Conservation (phyloP, 2,888 invertebrate species). For the Lasioglossum leucozonium region DNA sequence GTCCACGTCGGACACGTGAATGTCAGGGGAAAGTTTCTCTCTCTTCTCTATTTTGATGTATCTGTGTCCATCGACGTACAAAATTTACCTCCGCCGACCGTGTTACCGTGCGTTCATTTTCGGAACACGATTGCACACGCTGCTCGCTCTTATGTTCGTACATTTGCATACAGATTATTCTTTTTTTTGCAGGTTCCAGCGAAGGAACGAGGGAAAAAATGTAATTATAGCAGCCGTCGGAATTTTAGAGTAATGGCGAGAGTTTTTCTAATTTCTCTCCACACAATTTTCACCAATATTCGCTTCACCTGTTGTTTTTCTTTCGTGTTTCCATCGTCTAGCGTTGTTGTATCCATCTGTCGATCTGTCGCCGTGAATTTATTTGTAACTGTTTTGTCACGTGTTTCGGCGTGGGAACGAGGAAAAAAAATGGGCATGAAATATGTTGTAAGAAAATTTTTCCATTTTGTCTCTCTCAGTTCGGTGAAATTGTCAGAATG, state of each 20-base stretch:
- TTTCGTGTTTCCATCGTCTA: not conserved
- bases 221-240: not conserved
- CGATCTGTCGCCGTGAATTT: not conserved
- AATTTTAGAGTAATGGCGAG: not conserved
- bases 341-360: not conserved
- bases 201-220: not conserved
- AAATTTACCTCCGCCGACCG: constrained; percentile 25
- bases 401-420: not conserved
- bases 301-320: not conserved
- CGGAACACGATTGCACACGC: not conserved
- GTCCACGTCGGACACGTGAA: constrained; percentile 77
- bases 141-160: not conserved
- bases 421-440: too few species aligned
- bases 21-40: constrained; percentile 61
- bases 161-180: not conserved
- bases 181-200: not conserved
- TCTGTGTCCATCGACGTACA: constrained; percentile 37
- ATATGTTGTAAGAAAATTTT: too few species aligned
- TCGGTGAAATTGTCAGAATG: too few species aligned
- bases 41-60: constrained; percentile 65
- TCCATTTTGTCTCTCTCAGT: too few species aligned
- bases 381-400: not conserved
- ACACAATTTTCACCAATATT: not conserved
- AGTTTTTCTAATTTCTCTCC: not conserved
- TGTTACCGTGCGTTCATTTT: not conserved